Conservation (phyloP, 1,140 invertebrate species). For the Stratiolaelaps scimitus region DNA sequence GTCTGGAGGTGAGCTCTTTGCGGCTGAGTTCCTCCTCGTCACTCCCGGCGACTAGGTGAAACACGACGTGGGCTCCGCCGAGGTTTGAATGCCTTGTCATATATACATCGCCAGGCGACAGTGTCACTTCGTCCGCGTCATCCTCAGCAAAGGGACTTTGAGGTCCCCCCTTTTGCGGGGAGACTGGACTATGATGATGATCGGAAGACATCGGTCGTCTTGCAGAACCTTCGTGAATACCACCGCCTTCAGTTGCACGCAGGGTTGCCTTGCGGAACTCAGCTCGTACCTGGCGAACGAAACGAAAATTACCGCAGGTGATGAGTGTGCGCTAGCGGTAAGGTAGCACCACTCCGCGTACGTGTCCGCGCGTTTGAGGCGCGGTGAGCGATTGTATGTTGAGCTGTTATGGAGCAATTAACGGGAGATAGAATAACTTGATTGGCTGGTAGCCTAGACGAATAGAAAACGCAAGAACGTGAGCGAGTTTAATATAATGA, state of each 20-base stretch:
- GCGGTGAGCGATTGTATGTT: too few species aligned
- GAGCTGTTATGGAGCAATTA: too few species aligned
- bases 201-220: conserved; percentile 30
- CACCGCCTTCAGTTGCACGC: conserved; percentile 33
- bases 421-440: too few species aligned
- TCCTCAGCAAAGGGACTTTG: conserved; percentile 12
- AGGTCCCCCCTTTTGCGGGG: not conserved
- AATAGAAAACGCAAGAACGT: too few species aligned
- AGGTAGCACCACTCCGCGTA: too few species aligned
- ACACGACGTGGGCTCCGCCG: conserved; percentile 80
- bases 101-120: conserved; percentile 77
- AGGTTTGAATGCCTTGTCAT: conserved; percentile 91
- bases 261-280: conserved; percentile 31
- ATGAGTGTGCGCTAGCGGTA: too few species aligned
- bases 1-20: conserved; percentile 83
- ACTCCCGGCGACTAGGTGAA: conserved; percentile 64
- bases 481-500: too few species aligned
- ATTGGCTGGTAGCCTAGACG: too few species aligned
- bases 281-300: conserved; percentile 46
- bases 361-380: too few species aligned
- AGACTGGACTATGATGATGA: not conserved
- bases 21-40: conserved; percentile 48
- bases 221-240: conserved; percentile 39
- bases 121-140: conserved; percentile 11
- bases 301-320: too few species aligned